phyloP scores from a whole-genome alignment of 2,888 invertebrate genomes.

The Cantharis rufa region DNA sequence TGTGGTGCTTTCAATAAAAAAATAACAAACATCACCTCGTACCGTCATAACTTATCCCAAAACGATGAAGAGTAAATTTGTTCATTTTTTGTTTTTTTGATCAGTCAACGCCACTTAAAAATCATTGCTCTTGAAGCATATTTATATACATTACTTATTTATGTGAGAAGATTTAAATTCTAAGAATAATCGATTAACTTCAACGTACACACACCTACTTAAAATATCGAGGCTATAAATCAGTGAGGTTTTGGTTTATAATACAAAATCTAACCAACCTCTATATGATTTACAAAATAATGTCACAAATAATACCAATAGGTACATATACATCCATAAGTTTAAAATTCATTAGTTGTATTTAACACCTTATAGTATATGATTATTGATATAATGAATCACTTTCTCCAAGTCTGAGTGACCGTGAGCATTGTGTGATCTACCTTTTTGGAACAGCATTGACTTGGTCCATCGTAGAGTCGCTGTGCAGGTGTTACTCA shows the following conservation, averaged over 20 bases:
- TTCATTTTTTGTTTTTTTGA: not conserved
- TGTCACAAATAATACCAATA: not conserved
- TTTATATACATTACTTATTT: not conserved
- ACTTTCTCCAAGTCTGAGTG: not conserved
- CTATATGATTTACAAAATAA: not conserved
- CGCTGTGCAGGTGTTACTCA: constrained; percentile 66
- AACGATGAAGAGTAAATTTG: not conserved
- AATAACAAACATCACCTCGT: too few relatives aligned
- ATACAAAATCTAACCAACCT: not conserved
- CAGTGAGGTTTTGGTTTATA: not conserved
- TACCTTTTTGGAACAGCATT: constrained; percentile 45
- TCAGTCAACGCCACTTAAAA: not conserved
- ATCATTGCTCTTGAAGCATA: not conserved
- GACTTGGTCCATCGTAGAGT: constrained; percentile 45
- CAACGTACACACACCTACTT: not conserved
- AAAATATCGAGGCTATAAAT: not conserved
- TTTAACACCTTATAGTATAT: not conserved
- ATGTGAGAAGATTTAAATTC: not conserved
- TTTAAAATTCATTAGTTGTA: not conserved
- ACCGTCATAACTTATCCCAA: too few relatives aligned
- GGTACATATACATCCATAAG: too few relatives aligned
- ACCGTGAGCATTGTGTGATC: constrained; percentile 25
- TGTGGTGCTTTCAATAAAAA: too few relatives aligned
- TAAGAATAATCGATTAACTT: not conserved
- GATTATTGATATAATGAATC: not conserved